Evolutionary conservation across 2,113 vertebrate genomes (phyloP).

Genomic region (Grammomys surdaster): DNA sequence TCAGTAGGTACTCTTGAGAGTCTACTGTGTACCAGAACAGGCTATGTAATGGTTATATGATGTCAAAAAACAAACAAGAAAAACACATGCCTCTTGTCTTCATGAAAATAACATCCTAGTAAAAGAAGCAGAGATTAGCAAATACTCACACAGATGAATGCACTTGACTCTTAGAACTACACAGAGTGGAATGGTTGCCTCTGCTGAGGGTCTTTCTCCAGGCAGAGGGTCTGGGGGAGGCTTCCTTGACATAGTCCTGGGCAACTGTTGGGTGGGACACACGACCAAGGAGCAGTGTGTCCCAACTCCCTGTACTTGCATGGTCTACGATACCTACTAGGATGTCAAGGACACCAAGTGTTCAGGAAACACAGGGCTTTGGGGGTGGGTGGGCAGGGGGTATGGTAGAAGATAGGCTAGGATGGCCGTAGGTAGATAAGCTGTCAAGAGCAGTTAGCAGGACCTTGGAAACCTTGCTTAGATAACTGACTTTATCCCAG

Average conservation of each 20-base stretch:
- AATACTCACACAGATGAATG: constrained; percentile 22
- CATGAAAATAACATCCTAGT: background rate
- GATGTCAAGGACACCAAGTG: background rate
- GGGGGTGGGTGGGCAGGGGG: background rate
- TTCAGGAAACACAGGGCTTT: background rate
- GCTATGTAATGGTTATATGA: background rate
- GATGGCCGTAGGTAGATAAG: background rate
- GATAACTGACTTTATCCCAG: constrained; percentile 30
- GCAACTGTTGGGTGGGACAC: background rate
- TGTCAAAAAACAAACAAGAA: constrained; percentile 51
- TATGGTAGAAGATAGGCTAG: background rate
- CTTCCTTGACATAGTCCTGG: background rate
- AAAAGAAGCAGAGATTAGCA: background rate
- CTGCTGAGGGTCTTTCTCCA: background rate
- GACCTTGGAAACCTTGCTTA: background rate
- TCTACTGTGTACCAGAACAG: background rate
- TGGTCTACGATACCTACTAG: background rate
- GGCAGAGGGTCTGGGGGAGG: background rate
- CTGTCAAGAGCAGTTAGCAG: background rate
- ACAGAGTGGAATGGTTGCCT: background rate
- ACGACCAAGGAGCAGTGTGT: background rate
- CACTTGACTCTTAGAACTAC: background rate
- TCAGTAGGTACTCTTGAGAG: constrained; percentile 6
- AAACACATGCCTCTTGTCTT: constrained; percentile 6
- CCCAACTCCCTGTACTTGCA: background rate